Evolutionary conservation across 2,888 invertebrate genomes (phyloP).

Genomic region (Hydropsyche betteni): DNA sequence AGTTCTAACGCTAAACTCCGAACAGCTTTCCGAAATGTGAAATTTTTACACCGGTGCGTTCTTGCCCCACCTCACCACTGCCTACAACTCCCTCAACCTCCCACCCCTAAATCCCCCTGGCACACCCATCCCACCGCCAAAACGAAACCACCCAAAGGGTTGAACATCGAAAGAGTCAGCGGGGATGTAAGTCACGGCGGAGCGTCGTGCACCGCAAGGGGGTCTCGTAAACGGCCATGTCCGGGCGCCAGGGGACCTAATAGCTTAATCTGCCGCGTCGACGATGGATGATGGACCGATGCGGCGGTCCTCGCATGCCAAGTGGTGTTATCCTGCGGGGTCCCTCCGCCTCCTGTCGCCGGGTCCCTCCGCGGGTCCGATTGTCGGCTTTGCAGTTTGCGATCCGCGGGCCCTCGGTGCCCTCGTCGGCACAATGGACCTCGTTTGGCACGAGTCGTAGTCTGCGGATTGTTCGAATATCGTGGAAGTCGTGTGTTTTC

Average conservation of each 20-base stretch:
- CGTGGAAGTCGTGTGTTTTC: not conserved
- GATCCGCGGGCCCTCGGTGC: not conserved
- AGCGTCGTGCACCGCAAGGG: not conserved
- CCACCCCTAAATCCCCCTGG: too few species aligned
- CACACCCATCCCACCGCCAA: too few species aligned
- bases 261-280: constrained; percentile 35
- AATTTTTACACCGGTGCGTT: too few species aligned
- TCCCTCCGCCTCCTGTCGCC: not conserved
- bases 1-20: too few species aligned
- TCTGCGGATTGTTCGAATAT: too few species aligned
- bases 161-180: not conserved
- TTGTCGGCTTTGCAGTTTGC: constrained; percentile 16
- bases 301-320: constrained; percentile 7
- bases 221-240: constrained; percentile 11
- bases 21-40: too few species aligned
- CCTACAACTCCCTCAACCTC: too few species aligned
- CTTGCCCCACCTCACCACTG: too few species aligned
- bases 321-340: constrained; percentile 20
- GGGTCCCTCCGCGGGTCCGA: not conserved
- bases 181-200: not conserved
- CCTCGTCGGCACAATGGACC: constrained; percentile 8
- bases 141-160: not conserved
- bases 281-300: constrained; percentile 24
- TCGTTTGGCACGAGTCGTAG: not conserved
- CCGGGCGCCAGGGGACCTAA: constrained; percentile 33